Percentiles rank a stretch among this genome's conserved stretches.
phyloP scores from a whole-genome alignment of 2,113 vertebrate species.

The Aviceda subcristata region DNA sequence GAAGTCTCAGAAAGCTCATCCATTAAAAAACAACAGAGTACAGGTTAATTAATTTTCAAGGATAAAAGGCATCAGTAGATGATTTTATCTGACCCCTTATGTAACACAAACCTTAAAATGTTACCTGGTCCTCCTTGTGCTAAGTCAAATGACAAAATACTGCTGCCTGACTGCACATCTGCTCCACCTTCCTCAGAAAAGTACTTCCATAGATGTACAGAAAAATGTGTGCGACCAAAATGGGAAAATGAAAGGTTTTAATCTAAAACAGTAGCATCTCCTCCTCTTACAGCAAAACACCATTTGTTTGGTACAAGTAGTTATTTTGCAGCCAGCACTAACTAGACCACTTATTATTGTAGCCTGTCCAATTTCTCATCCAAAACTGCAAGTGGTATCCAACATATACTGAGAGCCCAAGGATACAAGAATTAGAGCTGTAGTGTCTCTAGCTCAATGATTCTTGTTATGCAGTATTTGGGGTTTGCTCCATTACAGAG shows the following conservation, averaged over 20 bases:
- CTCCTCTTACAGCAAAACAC: background rate
- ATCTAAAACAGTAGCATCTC: background rate
- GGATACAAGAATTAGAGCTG: conserved; percentile 35
- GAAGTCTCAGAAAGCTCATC: background rate
- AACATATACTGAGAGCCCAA: conserved; percentile 3
- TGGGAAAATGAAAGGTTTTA: background rate
- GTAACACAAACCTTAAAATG: background rate
- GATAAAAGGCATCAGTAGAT: background rate
- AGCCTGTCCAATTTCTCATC: conserved; percentile 19
- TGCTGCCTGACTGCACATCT: background rate
- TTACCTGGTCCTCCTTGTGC: background rate
- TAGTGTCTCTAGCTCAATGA: background rate
- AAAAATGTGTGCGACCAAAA: background rate
- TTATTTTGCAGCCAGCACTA: conserved; percentile 13
- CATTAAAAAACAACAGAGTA: background rate
- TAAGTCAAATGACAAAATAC: background rate
- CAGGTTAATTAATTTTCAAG: background rate
- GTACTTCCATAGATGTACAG: background rate
- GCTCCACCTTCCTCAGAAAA: background rate
- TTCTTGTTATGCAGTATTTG: background rate
- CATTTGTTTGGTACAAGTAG: background rate
- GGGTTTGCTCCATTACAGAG: background rate
- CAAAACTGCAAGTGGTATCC: background rate
- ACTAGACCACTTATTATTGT: conserved; percentile 28
- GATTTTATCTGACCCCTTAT: background rate